Evolutionary conservation across 2,113 vertebrate species (phyloP), one percentile per base, ranked within the genome.

Genomic region (Rhadina sibilatrix): DNA sequence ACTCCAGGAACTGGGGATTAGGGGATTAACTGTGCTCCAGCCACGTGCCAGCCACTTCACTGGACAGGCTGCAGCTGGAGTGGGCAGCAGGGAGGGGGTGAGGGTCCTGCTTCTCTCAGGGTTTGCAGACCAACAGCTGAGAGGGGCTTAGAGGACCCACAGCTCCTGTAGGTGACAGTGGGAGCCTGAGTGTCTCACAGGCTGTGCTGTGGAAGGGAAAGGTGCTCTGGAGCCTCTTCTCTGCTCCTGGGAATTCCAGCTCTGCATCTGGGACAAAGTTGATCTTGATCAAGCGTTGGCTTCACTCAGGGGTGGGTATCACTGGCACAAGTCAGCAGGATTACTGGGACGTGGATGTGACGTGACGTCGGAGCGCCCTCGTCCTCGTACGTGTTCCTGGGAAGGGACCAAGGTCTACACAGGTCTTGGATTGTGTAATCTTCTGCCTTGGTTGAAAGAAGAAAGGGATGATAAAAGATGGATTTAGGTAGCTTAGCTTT

Each of bases 351-450:
- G 0, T 6, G 12, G 5, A 4, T 52, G 68, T 83, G 96, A 57
- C 0, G 1, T 53, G 80, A 64, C 1, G 0, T 15, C 28, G 33
- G 38, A 84, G 70, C 11, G 6, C 6, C 3, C 33, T 71, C 35
- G 3, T 50, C 22, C 10, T 0, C 0, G 30, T 4, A 1, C 0
- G 0, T 35, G 49, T 33, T 81, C 54, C 46, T 77, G 77, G 82
- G 69, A 38, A 86, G 64, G 80, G 63, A 44, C 63, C 52, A 30
- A n/a, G 46, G 37, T 31, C 66, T 15, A 0, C 37, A 4, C 33
- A 37, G 31, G 21, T 60, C 86, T 31, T 35, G 35, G 68, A 7
- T 54, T 46, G 87, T 53, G 53, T 68, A 59, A 75, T 61, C 54
- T 75, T 72, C 37, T 31, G 25, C 23, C 59, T 38, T 42, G 28